These are phyloP conservation scores for Resseliella maxima DNA, from an alignment of 2,888 invertebrate species.

Conservation along the genomic window DNA sequence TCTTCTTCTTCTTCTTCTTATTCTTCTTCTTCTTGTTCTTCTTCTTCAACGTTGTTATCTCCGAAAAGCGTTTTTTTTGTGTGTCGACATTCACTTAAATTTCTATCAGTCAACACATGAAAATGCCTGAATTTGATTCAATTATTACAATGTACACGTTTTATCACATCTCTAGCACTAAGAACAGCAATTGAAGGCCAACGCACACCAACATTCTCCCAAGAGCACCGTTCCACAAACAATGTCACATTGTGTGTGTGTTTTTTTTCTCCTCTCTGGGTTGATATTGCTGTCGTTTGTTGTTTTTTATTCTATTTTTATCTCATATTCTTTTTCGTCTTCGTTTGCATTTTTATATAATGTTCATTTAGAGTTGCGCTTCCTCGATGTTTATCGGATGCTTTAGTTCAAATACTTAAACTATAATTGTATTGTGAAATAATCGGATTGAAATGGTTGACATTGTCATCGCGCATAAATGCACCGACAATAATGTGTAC, in stretches of 20 bases:
- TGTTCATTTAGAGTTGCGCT: neutral
- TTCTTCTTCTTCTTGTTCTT: too few species aligned
- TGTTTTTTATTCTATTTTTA: neutral
- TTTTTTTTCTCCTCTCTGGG: neutral
- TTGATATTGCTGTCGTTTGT: neutral
- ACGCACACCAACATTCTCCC: neutral
- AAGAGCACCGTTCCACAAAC: neutral
- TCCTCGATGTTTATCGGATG: slow-evolving; percentile 28
- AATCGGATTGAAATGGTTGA: neutral
- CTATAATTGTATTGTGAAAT: slow-evolving; percentile 24
- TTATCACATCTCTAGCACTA: neutral
- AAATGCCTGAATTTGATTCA: slow-evolving; percentile 26
- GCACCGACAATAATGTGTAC: neutral
- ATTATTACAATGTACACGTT: neutral
- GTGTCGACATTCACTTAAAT: neutral
- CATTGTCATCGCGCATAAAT: too few species aligned
- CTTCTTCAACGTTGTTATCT: too few species aligned
- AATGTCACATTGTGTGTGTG: neutral
- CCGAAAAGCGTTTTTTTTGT: neutral
- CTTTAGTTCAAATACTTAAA: slow-evolving; percentile 3
- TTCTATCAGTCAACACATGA: neutral
- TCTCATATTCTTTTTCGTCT: neutral
- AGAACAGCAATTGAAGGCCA: slow-evolving; percentile 1
- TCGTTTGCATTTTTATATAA: neutral
- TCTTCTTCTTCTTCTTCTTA: too few species aligned